A percentile compares a stretch with the other conserved stretches of the same genome.
Conservation (phyloP, 2,797 vertebrate species). For the Semaprochilodus insignis region DNA sequence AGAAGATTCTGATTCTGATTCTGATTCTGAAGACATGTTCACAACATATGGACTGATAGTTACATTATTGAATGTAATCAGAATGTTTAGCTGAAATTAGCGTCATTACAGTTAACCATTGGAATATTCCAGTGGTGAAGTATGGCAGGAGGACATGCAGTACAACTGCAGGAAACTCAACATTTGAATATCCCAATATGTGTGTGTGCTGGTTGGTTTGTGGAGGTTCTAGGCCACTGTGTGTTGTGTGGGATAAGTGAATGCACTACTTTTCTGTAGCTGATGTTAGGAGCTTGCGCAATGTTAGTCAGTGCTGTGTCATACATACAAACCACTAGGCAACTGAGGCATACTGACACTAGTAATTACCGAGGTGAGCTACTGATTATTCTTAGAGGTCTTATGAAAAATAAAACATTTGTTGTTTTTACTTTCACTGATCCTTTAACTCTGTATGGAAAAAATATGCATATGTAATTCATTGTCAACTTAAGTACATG, state of each 20-base stretch:
- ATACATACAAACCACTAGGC: slow-evolving; percentile 15
- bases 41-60: no score
- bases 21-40: no score
- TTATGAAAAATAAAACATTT: not conserved
- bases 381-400: no score
- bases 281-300: slow-evolving; percentile 34
- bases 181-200: slow-evolving; percentile 18
- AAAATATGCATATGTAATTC: not conserved
- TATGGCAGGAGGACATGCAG: not conserved
- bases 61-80: no score
- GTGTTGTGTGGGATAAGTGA: slow-evolving; percentile 55
- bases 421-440: not conserved
- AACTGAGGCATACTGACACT: slow-evolving; percentile 30
- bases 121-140: not conserved
- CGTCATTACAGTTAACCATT: not conserved
- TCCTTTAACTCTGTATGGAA: not conserved
- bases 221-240: slow-evolving; percentile 39
- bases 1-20: not conserved
- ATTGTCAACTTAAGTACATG: not conserved
- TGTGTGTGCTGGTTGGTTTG: slow-evolving; percentile 32
- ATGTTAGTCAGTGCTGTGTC: slow-evolving; percentile 36
- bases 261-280: slow-evolving; percentile 44
- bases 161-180: not conserved
- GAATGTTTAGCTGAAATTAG: not conserved
- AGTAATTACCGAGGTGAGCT: slow-evolving; percentile 31